These are phyloP conservation scores for Echinometra lucunter DNA, from an alignment of 53 echinoderm and acorn worm species.

Conservation along the genomic window DNA sequence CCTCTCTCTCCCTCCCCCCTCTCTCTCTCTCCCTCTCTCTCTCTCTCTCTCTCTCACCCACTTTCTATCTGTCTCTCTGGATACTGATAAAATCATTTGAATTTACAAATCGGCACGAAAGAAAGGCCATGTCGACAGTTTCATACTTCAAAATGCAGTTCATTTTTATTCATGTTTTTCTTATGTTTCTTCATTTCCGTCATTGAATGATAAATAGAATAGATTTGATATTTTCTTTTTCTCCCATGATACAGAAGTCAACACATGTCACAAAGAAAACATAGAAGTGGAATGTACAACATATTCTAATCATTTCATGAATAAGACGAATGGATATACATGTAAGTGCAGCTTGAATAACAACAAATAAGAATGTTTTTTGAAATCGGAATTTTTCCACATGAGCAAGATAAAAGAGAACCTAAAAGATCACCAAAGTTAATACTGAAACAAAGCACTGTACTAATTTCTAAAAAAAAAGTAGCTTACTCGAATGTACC, in stretches of 20 bases:
- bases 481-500: not conserved
- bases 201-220: conserved; percentile 65
- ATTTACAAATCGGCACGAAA: not conserved
- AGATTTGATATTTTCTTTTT: conserved; percentile 57
- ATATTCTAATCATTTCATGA: conserved; percentile 28
- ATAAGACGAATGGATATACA: conserved; percentile 52
- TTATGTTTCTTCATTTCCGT: conserved; percentile 40
- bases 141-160: conserved; percentile 63
- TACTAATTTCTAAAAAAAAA: not conserved
- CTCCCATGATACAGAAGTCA: conserved; percentile 44
- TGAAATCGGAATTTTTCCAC: not conserved
- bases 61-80: too few relatives aligned
- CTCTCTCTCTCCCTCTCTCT: too few relatives aligned
- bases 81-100: too few relatives aligned
- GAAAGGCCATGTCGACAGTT: not conserved
- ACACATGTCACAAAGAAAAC: conserved; percentile 48
- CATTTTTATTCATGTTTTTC: conserved; percentile 62
- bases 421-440: conserved; percentile 3
- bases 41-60: too few relatives aligned
- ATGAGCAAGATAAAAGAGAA: conserved; percentile 16
- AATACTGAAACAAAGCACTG: conserved; percentile 15
- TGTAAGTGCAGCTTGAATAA: conserved; percentile 41
- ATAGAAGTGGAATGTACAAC: conserved; percentile 55
- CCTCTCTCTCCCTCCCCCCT: too few relatives aligned
- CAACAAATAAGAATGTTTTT: conserved; percentile 38